Evolutionary conservation across 2,888 invertebrate species (phyloP).

Genomic region (Tipula lateralis): DNA sequence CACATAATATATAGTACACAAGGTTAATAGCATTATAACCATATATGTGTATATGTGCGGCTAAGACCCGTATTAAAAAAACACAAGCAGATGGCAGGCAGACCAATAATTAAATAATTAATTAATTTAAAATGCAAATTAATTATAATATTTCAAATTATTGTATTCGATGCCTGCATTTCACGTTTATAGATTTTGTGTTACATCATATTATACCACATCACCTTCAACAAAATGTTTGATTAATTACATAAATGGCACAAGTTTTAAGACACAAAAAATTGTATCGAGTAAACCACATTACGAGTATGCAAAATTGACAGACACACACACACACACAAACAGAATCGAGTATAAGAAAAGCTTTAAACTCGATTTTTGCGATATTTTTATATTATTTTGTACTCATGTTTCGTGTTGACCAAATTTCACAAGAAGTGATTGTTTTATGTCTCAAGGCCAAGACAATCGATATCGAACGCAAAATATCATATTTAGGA

Average conservation of each 20-base stretch:
- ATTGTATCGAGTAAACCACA: background rate
- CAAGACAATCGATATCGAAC: slow-evolving; percentile 11
- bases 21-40: background rate
- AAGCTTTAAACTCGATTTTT: background rate
- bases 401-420: background rate
- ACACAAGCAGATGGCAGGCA: background rate
- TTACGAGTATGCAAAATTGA: background rate
- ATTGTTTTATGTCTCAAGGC: slow-evolving; percentile 15
- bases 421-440: slow-evolving; percentile 19
- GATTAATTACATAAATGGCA: slow-evolving; percentile 19
- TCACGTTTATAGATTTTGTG: background rate
- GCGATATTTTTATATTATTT: background rate
- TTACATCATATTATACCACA: background rate
- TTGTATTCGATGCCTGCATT: background rate
- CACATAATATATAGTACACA: background rate
- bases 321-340: background rate
- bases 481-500: background rate
- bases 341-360: background rate
- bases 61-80: background rate
- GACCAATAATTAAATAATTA: background rate
- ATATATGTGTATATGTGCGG: no score
- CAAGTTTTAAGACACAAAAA: background rate
- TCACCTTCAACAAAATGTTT: background rate
- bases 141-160: background rate
- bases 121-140: slow-evolving; percentile 19